Percentiles rank a stretch among this genome's conserved stretches.
Evolutionary conservation across 1,140 invertebrate genomes (phyloP).

Genomic region (Aphaenogaster ashmeadi): DNA sequence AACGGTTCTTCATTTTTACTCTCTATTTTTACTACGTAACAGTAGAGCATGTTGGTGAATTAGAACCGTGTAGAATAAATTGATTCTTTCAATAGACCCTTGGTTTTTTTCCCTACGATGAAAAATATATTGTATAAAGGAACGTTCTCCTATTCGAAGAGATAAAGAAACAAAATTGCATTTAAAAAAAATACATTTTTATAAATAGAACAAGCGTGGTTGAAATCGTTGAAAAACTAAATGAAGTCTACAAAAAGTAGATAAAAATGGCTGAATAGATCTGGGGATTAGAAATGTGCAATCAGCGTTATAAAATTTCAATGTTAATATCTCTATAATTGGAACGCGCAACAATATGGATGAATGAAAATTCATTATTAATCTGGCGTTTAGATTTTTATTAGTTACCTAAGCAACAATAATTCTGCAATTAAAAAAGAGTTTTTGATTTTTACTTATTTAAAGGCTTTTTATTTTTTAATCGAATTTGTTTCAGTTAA

Average conservation of each 20-base stretch:
- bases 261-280: background rate
- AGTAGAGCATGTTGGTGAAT: background rate
- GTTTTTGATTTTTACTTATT: conserved; percentile 32
- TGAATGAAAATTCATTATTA: conserved; percentile 18
- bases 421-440: background rate
- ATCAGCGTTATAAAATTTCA: background rate
- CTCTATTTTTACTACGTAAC: background rate
- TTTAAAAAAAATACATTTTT: conserved; percentile 32
- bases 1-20: background rate
- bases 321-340: background rate
- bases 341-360: background rate
- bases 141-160: background rate
- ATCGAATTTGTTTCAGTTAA: conserved; percentile 21
- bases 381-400: background rate
- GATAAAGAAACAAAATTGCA: conserved; percentile 28
- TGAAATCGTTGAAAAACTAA: background rate
- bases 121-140: conserved; percentile 20
- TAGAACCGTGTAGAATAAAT: conserved; percentile 9
- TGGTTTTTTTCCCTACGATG: background rate
- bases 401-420: background rate
- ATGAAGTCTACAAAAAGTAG: conserved; percentile 18
- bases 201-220: background rate
- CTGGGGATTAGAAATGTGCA: background rate
- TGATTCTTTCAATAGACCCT: background rate
- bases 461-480: background rate